Evolutionary conservation across 2,888 invertebrate species (phyloP).

Genomic region (Allygus modestus): DNA sequence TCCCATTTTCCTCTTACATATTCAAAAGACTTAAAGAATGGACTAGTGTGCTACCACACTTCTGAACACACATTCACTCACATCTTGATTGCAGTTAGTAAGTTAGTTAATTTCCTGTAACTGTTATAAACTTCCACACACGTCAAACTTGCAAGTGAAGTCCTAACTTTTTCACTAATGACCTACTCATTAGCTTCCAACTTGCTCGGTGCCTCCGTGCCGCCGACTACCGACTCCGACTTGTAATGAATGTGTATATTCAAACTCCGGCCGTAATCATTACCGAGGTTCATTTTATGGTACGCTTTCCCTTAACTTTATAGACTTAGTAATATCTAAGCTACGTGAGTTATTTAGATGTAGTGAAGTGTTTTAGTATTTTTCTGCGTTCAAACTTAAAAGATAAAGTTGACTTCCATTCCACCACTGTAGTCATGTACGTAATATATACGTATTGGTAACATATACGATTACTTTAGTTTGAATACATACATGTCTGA

Average conservation of each 20-base stretch:
- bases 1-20: no score
- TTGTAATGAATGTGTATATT: conserved; percentile 28
- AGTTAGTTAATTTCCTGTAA: conserved; percentile 51
- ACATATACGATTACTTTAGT: no score
- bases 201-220: background rate
- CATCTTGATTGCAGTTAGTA: conserved; percentile 49
- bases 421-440: no score
- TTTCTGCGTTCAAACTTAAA: no score
- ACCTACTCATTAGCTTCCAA: conserved; percentile 35
- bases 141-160: conserved; percentile 43
- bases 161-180: conserved; percentile 46
- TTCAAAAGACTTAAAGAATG: no score
- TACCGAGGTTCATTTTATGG: background rate
- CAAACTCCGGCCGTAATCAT: background rate
- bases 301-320: background rate
- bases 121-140: conserved; percentile 39
- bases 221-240: background rate
- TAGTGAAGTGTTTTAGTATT: no score
- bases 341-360: no score
- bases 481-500: no score
- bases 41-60: no score
- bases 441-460: no score
- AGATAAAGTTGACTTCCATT: no score
- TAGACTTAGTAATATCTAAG: no score
- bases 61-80: background rate